Evolutionary conservation across 92 coral and sea anemone species (phyloP).

Genomic region (Plumapathes pennacea): DNA sequence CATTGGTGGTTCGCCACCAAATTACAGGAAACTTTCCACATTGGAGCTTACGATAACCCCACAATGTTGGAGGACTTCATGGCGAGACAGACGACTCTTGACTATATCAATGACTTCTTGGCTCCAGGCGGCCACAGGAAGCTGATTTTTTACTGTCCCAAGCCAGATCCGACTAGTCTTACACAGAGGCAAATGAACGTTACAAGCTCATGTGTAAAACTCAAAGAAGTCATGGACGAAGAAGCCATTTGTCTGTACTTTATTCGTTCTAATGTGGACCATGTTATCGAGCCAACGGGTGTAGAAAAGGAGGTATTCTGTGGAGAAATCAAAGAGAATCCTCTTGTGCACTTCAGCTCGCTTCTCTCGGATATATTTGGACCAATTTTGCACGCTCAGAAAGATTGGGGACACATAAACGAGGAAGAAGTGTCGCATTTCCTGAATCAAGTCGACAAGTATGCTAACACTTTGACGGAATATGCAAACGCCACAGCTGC

Average conservation of each 20-base stretch:
- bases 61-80: slow-evolving; percentile 99
- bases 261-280: slow-evolving; percentile 93
- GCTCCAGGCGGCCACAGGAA: slow-evolving; percentile 97
- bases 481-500: slow-evolving; percentile 90
- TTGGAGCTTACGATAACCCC: slow-evolving; percentile 97
- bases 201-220: slow-evolving; percentile 91
- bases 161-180: slow-evolving; percentile 82
- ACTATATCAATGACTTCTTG: slow-evolving; percentile 93
- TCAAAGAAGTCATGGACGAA: slow-evolving; percentile 94
- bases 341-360: slow-evolving; percentile 84
- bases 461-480: slow-evolving; percentile 81
- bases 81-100: slow-evolving; percentile 96
- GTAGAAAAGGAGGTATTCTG: slow-evolving; percentile 99
- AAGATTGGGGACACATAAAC: slow-evolving; percentile 78
- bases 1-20: slow-evolving; percentile 99
- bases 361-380: slow-evolving; percentile 84
- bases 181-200: slow-evolving; percentile 80
- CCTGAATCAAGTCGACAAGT: slow-evolving; percentile 87
- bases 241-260: slow-evolving; percentile 96
- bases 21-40: slow-evolving; percentile 96
- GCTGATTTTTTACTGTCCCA: slow-evolving; percentile 94
- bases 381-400: slow-evolving; percentile 90
- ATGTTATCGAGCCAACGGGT: slow-evolving; percentile 92
- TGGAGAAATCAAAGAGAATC: slow-evolving; percentile 97
- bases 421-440: slow-evolving; percentile 85